phyloP scores from a whole-genome alignment of 1,140 invertebrate species.

The Hylaeus anthracinus region DNA sequence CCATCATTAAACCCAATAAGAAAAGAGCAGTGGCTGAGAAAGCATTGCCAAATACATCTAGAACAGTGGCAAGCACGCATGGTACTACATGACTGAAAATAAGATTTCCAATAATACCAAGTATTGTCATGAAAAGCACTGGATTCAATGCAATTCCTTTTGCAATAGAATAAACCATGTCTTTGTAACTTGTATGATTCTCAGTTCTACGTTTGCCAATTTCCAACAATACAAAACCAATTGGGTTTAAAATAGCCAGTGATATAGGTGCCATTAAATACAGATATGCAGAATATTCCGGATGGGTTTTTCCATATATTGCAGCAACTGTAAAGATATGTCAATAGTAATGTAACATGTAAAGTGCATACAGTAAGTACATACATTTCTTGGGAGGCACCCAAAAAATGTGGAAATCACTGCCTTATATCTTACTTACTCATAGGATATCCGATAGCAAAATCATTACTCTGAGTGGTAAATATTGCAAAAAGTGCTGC shows the following conservation, averaged over 20 bases:
- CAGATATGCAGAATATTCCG: constrained; percentile 94
- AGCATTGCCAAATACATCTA: constrained; percentile 91
- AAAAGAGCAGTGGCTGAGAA: constrained; percentile 96
- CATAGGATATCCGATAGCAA: constrained; percentile 98
- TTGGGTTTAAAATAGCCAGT: constrained; percentile 94
- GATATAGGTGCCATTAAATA: constrained; percentile 97
- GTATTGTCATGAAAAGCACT: constrained; percentile 94
- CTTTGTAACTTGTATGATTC: constrained; percentile 62
- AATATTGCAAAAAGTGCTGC: constrained; percentile 97
- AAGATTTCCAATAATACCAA: constrained; percentile 94
- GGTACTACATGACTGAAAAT: constrained; percentile 90
- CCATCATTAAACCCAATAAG: constrained; percentile 94
- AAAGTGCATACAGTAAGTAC: no score
- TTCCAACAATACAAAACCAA: constrained; percentile 95
- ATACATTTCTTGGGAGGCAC: no score
- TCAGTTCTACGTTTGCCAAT: constrained; percentile 84
- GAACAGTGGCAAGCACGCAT: constrained; percentile 86
- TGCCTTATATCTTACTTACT: constrained; percentile 83
- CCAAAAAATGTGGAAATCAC: no score
- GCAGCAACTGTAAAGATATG: constrained; percentile 85
- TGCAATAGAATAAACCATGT: constrained; percentile 78
- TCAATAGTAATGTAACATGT: constrained; percentile 13
- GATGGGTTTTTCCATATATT: constrained; percentile 89
- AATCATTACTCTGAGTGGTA: constrained; percentile 98
- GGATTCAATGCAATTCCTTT: constrained; percentile 93